Evolutionary conservation across 1,140 invertebrate genomes (phyloP).

Genomic region (Lepidotrigona ventralis): DNA sequence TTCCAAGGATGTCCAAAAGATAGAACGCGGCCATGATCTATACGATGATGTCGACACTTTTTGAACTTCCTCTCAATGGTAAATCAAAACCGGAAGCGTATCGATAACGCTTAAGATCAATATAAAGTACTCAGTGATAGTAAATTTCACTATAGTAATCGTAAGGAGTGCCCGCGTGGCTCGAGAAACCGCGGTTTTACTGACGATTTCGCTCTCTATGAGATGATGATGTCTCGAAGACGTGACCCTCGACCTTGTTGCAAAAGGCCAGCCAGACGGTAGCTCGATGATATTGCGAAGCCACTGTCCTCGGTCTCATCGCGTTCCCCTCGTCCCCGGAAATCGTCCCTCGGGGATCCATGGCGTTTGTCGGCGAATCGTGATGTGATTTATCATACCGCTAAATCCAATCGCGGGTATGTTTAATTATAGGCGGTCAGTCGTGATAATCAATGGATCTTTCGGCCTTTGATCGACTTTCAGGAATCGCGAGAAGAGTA

Average conservation of each 20-base stretch:
- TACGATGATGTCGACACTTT: neutral
- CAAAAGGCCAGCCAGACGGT: constrained; percentile 41
- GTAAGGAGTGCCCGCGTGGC: constrained; percentile 39
- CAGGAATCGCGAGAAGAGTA: neutral
- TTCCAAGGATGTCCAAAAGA: constrained; percentile 54
- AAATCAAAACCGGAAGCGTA: constrained; percentile 2
- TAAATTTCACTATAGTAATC: constrained; percentile 3
- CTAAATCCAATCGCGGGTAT: constrained; percentile 12
- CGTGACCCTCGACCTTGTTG: constrained; percentile 46
- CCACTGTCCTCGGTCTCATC: constrained; percentile 22
- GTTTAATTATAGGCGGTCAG: constrained; percentile 37
- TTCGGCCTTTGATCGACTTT: constrained; percentile 28
- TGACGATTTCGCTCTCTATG: neutral
- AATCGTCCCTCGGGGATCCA: neutral
- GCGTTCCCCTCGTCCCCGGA: neutral
- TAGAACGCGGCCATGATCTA: constrained; percentile 21
- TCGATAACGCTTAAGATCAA: neutral
- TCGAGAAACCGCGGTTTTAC: constrained; percentile 30
- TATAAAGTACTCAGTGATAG: neutral
- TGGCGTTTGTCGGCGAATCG: neutral
- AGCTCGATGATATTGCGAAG: constrained; percentile 21
- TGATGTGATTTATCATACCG: constrained; percentile 22
- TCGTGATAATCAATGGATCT: constrained; percentile 15
- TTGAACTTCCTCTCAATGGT: neutral
- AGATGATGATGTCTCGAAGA: constrained; percentile 34